Evolutionary conservation across 2,888 invertebrate genomes (phyloP), one percentile per base, ranked within the genome.

Genomic region (Acleris sparsana): DNA sequence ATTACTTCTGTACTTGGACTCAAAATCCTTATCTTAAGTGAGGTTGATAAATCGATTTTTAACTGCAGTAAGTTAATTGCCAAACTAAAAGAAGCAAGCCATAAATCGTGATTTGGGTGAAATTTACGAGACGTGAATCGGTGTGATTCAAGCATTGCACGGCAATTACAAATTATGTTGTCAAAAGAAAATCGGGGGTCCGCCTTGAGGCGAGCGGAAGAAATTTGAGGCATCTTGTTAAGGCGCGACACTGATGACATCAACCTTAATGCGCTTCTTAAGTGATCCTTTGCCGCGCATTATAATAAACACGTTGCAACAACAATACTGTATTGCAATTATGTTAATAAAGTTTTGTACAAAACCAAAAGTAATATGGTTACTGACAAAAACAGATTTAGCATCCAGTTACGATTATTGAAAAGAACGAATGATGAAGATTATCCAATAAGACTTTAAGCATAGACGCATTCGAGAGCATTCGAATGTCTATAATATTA

Each of bases 401-500:
- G 39, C 39, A 39, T 39, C 5, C 39, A 13, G 11, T 39, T 13
- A 39, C 13, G 39, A 39, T 39, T 3, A 39, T 39, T 13, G 39
- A 39, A 39, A 9, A 39, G 3, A 39, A 39, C 11, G 4, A 13
- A 39, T 3, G 39, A 39, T 39, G 13, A 39, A 39, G 39, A 39
- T 39, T 13, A 39, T 39, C 39, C 11, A 39, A 39, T 39, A 39
- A 39, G 3, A 13, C 13, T 13, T 11, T 39, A 39, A 39, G 39
- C 3, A 33, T 33, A 33, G 33, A 33, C 33, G 11, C 13, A 4
- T 39, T 39, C 13, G 13, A 39, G 39, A 39, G 39, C 39, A 39
- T 39, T 39, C 13, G 83, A 83, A 86, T 85, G 85, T 80, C 80
- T 82, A 79, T 76, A 79, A 82, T 74, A 73, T 72, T 70, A 68